These are phyloP conservation scores for Garrulus glandarius DNA, from an alignment of 2,797 vertebrate species.

Conservation along the genomic window DNA sequence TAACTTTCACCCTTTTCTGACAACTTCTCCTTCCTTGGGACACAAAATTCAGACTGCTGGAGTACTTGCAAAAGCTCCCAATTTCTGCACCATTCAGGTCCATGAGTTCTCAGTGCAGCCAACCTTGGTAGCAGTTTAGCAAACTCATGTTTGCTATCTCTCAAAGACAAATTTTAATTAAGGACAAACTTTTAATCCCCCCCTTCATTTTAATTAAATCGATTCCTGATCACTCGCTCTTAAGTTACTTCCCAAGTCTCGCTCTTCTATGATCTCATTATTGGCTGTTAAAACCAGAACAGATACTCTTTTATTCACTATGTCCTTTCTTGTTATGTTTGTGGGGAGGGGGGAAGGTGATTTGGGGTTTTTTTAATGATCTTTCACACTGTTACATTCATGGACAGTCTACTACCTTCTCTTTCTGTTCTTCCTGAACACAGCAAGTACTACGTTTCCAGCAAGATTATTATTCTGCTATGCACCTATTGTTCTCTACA, in stretches of 20 bases:
- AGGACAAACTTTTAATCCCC: background rate
- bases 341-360: too few relatives aligned
- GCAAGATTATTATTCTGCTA: background rate
- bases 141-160: background rate
- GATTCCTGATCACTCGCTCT: background rate
- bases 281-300: background rate
- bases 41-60: background rate
- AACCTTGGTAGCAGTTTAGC: background rate
- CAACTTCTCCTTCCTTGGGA: background rate
- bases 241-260: background rate
- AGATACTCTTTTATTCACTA: background rate
- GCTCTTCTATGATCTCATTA: background rate
- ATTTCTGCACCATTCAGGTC: background rate
- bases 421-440: background rate
- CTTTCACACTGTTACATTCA: background rate
- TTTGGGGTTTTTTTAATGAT: background rate
- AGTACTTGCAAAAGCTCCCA: background rate
- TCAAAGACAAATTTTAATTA: constrained; percentile 7
- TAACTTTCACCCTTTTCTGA: background rate
- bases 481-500: background rate
- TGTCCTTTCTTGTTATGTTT: background rate
- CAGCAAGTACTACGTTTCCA: background rate
- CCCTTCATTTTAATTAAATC: background rate
- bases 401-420: background rate
- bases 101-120: background rate